Base-by-base conservation (phyloP, 2,888 invertebrate species). In the Shargacucullia verbasci region DNA sequence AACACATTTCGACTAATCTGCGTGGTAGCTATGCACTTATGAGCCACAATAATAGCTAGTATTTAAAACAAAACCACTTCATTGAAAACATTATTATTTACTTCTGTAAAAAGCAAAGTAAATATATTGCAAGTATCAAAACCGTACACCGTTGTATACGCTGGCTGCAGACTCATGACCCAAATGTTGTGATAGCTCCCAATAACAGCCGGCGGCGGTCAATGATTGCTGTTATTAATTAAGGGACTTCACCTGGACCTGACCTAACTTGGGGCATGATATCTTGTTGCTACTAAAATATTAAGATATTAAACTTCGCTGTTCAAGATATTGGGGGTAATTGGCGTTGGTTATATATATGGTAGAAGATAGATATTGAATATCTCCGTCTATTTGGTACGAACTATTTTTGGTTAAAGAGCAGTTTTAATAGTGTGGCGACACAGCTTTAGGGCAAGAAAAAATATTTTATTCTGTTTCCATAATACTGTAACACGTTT, bases 141-240 rank as follows among this genome's bases (percentile, higher is more conserved):
- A 60, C 14, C 0, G 0, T 2, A 0, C 0, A 8, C 35, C 75
- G 14, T 2, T 1, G 43, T 83, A 80, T 49, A 79, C 55, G 55
- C 69, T 75, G 80, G 82, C 83, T 84, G 84, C 86, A 89, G 84
- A 85, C 82, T 88, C 90, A 84, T 92, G 92, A 91, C 91, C 92
- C 90, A 92, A 93, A 93, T 92, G 89, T 89, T 87, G 81, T 87
- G 87, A 84, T 85, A 87, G 86, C 83, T 84, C 86, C 87, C 93
- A 94, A 94, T 94, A 94, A 93, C 89, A 93, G 88, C 92, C 82
- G 62, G 76, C 66, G 89, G 93, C 92, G 85, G 89, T 88, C 93
- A 89, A 89, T 90, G 85, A 89, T 88, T 85, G 85, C 86, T 75
- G 80, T 82, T 86, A 88, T 86, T 89, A 88, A 89, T 88, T 86